Conservation (phyloP, 1,140 invertebrate genomes). For the Catajapyx aquilonaris region DNA sequence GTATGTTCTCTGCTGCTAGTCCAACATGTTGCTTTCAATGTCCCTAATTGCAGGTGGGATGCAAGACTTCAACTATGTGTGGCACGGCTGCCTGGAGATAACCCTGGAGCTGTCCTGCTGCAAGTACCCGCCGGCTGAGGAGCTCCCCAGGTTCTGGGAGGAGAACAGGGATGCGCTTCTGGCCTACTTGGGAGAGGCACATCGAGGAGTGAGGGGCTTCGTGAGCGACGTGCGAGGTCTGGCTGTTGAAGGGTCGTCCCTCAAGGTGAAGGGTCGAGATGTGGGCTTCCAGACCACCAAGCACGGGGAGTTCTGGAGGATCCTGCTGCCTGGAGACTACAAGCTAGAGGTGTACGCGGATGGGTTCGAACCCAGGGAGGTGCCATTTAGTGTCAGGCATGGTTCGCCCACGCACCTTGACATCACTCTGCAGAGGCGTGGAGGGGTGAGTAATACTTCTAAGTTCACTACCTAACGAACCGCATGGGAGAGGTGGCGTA, state of each 20-base stretch:
- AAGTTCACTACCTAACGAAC: no score
- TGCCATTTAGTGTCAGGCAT: conserved; percentile 69
- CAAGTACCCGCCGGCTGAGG: conserved; percentile 71
- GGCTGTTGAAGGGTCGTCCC: conserved; percentile 56
- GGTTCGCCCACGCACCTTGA: conserved; percentile 64
- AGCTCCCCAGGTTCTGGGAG: conserved; percentile 79
- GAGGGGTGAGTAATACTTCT: no score
- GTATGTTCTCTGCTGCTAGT: no score
- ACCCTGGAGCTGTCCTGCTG: conserved; percentile 93
- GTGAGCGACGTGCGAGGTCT: conserved; percentile 54
- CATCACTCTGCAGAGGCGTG: conserved; percentile 54
- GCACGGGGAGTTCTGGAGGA: conserved; percentile 84
- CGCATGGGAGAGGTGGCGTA: no score
- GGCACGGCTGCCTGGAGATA: conserved; percentile 96
- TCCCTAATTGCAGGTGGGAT: conserved; percentile 43
- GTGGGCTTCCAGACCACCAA: conserved; percentile 73
- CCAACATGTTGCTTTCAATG: no score
- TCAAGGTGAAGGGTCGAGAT: conserved; percentile 67
- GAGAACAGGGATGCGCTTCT: conserved; percentile 80
- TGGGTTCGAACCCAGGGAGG: conserved; percentile 54
- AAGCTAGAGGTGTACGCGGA: conserved; percentile 65
- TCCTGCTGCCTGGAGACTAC: conserved; percentile 62
- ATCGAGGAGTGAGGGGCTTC: conserved; percentile 63
- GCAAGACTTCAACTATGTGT: conserved; percentile 97
- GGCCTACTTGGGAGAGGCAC: conserved; percentile 68